A percentile compares a stretch with the other conserved stretches of the same genome.
Evolutionary conservation across 2,113 vertebrate genomes (phyloP).

Genomic region (Sinocyclocheilus grahami): DNA sequence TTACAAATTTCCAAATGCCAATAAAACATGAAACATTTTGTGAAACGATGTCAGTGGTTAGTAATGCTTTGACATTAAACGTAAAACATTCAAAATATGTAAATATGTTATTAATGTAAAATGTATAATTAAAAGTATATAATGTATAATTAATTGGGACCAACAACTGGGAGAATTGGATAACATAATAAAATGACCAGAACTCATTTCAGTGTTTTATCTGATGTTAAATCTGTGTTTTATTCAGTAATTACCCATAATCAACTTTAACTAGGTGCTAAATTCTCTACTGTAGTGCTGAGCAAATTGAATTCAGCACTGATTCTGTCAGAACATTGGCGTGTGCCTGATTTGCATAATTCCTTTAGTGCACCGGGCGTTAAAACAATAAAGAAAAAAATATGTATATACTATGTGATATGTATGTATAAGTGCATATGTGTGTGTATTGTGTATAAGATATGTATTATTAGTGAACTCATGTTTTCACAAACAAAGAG

Average conservation of each 20-base stretch:
- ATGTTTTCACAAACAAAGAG: too few relatives aligned
- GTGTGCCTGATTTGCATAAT: neutral
- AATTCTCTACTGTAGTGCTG: neutral
- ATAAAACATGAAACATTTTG: conserved; percentile 1
- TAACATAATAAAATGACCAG: too few relatives aligned
- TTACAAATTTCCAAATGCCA: neutral
- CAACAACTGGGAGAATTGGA: too few relatives aligned
- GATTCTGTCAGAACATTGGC: neutral
- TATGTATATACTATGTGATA: too few relatives aligned
- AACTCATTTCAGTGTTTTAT: too few relatives aligned
- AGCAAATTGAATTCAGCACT: neutral
- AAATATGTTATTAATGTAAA: neutral
- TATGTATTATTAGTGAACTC: too few relatives aligned
- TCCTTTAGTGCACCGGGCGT: neutral
- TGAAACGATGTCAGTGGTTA: neutral
- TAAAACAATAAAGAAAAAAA: neutral
- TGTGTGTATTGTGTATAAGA: too few relatives aligned
- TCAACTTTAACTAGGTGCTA: neutral
- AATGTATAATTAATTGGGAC: too few relatives aligned
- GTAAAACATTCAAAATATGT: neutral
- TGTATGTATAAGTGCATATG: too few relatives aligned
- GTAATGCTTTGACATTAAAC: neutral
- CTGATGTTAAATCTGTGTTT: neutral
- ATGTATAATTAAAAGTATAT: too few relatives aligned
- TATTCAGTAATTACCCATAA: neutral